These are phyloP conservation scores for Triplophysa siluroides DNA, from an alignment of 2,113 vertebrate species.

Conservation along the genomic window DNA sequence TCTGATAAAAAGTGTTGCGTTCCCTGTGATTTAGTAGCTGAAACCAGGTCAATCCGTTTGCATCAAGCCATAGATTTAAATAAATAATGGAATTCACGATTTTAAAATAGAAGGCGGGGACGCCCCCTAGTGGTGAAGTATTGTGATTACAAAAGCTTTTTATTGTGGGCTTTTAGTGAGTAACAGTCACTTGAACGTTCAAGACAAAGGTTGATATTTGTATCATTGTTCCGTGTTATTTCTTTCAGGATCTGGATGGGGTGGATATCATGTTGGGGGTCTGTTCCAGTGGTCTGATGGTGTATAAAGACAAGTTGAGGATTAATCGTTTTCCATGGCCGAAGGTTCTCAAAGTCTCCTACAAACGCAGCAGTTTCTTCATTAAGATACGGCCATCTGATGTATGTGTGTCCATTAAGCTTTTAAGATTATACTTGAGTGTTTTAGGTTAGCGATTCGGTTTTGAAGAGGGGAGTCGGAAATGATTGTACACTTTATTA, in stretches of 20 bases:
- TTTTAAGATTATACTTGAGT: neutral
- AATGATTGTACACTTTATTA: neutral
- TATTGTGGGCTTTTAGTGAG: neutral
- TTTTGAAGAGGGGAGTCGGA: neutral
- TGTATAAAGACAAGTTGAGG: constrained; percentile 97
- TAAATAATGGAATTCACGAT: constrained; percentile 1
- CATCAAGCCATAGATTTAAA: constrained; percentile 61
- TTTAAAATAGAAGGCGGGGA: neutral
- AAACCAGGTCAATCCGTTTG: constrained; percentile 71
- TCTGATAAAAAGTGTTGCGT: constrained; percentile 34
- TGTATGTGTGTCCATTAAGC: constrained; percentile 64
- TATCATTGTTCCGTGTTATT: neutral
- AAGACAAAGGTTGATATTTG: neutral
- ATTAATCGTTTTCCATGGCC: constrained; percentile 99
- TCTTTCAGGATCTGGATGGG: constrained; percentile 87
- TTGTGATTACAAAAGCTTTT: constrained; percentile 20
- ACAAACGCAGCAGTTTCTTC: constrained; percentile 97
- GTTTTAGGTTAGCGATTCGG: neutral
- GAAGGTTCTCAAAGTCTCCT: constrained; percentile 97
- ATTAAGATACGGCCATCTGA: constrained; percentile 97
- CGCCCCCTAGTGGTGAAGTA: constrained; percentile 55
- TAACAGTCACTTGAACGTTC: neutral
- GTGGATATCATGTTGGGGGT: constrained; percentile 96
- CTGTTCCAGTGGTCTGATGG: constrained; percentile 93
- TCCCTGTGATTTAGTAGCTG: constrained; percentile 48